phyloP scores from a whole-genome alignment of 2,888 invertebrate genomes.

The Stenoptilia bipunctidactyla region DNA sequence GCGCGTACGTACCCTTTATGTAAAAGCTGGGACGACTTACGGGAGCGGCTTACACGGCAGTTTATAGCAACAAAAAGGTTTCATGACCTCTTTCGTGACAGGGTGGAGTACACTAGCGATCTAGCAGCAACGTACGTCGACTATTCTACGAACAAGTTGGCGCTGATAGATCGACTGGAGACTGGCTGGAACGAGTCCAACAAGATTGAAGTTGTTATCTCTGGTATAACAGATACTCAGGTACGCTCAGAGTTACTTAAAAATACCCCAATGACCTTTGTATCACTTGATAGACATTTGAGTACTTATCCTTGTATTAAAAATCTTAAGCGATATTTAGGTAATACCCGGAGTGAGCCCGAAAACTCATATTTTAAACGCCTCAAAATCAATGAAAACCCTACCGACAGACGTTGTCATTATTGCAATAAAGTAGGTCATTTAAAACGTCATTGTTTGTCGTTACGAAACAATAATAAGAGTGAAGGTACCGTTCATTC shows the following conservation, averaged over 20 bases:
- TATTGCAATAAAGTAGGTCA: constrained; percentile 1
- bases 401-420: neutral
- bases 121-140: constrained; percentile 8
- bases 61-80: constrained; percentile 9
- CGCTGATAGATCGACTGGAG: constrained; percentile 9
- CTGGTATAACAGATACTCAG: constrained; percentile 9
- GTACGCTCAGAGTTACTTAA: constrained; percentile 5
- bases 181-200: constrained; percentile 1
- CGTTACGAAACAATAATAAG: neutral
- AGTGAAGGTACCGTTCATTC: neutral
- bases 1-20: constrained; percentile 6
- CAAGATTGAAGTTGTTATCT: constrained; percentile 12
- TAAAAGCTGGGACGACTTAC: constrained; percentile 5
- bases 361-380: neutral
- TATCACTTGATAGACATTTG: neutral
- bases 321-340: neutral
- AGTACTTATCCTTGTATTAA: constrained; percentile 1
- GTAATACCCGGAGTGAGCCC: neutral
- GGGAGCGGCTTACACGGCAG: constrained; percentile 5
- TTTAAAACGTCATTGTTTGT: neutral
- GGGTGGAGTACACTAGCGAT: constrained; percentile 9
- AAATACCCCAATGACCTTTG: neutral
- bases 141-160: constrained; percentile 5
- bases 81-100: constrained; percentile 8
- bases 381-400: neutral